Evolutionary conservation across 2,113 vertebrate species (phyloP).

Genomic region (Cyprinus carpio): DNA sequence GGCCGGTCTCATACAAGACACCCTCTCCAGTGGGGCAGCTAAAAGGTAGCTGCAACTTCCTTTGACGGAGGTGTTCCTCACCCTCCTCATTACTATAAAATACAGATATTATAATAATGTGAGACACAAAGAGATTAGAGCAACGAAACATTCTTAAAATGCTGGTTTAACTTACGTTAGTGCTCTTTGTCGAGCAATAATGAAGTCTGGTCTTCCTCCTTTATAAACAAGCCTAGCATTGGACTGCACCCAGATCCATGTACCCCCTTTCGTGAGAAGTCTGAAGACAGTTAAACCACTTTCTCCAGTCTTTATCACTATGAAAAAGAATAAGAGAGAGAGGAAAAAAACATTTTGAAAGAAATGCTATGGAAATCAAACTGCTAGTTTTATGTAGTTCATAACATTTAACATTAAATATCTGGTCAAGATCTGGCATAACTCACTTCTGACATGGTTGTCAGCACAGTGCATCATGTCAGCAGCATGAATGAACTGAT

Average conservation of each 20-base stretch:
- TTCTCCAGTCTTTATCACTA: conserved; percentile 84
- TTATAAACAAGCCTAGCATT: conserved; percentile 79
- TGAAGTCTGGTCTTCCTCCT: conserved; percentile 77
- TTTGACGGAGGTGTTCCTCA: conserved; percentile 77
- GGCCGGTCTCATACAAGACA: conserved; percentile 69
- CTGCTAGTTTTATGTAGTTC: not conserved
- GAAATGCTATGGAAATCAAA: not conserved
- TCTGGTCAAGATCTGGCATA: not conserved
- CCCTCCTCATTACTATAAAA: conserved; percentile 78
- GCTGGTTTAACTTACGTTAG: conserved; percentile 71
- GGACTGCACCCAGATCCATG: conserved; percentile 84
- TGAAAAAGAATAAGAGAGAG: not conserved
- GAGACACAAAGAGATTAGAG: not conserved
- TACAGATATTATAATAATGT: not conserved
- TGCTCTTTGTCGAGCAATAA: conserved; percentile 75
- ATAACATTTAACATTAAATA: not conserved
- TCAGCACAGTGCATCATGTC: conserved; percentile 90
- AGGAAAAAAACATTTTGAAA: not conserved
- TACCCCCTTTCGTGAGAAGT: conserved; percentile 75
- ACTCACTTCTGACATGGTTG: conserved; percentile 84
- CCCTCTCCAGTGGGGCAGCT: conserved; percentile 78
- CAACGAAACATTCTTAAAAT: not conserved
- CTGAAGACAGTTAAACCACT: conserved; percentile 76
- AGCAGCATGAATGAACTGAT: conserved; percentile 86
- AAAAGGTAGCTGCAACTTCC: conserved; percentile 78